Evolutionary conservation across 2,888 invertebrate species (phyloP).

Genomic region (Heliconius ismenius): DNA sequence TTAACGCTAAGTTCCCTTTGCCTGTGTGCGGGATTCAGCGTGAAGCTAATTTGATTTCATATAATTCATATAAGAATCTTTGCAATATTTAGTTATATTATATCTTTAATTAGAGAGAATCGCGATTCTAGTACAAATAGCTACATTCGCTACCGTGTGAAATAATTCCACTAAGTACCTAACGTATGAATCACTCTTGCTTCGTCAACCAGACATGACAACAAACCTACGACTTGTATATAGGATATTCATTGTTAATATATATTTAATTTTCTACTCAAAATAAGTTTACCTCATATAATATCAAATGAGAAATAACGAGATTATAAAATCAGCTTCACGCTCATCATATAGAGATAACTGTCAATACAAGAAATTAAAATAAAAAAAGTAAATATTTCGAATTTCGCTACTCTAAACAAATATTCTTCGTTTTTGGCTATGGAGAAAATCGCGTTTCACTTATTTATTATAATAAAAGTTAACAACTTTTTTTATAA

Average conservation of each 20-base stretch:
- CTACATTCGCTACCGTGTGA: not conserved
- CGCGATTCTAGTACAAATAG: not conserved
- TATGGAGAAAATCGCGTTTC: too few relatives aligned
- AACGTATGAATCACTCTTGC: slow-evolving; percentile 10
- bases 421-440: too few relatives aligned
- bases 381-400: too few relatives aligned
- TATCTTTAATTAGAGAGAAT: not conserved
- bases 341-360: too few relatives aligned
- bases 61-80: too few relatives aligned
- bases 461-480: too few relatives aligned
- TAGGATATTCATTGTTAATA: not conserved
- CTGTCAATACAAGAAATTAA: too few relatives aligned
- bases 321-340: too few relatives aligned
- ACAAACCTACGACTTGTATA: not conserved
- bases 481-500: too few relatives aligned
- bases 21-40: not conserved
- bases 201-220: not conserved
- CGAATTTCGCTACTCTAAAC: too few relatives aligned
- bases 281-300: not conserved
- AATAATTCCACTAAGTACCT: not conserved
- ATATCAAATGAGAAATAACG: too few relatives aligned
- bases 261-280: not conserved
- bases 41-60: not conserved
- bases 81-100: not conserved
- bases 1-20: not conserved